phyloP scores from a whole-genome alignment of 2,113 vertebrate genomes.

The Seriola quinqueradiata region DNA sequence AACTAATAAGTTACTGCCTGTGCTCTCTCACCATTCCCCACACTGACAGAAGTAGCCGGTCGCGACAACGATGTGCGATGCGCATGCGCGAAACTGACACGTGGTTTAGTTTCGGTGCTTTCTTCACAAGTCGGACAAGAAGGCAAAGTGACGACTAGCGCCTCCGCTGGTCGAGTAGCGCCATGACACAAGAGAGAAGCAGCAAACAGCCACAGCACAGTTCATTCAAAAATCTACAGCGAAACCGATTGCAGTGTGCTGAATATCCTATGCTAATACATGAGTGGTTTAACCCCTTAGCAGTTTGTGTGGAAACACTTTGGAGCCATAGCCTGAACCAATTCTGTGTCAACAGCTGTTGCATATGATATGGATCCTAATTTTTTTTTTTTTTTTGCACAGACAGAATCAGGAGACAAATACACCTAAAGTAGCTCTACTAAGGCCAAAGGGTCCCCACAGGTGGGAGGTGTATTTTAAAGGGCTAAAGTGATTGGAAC shows the following conservation, averaged over 20 bases:
- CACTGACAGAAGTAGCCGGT: not conserved
- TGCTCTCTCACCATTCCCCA: slow-evolving; percentile 15
- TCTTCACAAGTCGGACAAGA: not conserved
- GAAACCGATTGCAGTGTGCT: not conserved
- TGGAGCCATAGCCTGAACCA: no score
- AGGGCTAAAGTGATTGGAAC: not conserved
- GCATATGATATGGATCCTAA: not conserved
- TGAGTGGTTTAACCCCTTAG: no score
- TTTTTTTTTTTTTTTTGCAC: not conserved
- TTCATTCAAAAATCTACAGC: not conserved
- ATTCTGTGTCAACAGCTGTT: not conserved
- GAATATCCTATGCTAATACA: no score
- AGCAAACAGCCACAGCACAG: not conserved
- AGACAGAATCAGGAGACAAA: not conserved
- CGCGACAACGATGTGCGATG: not conserved
- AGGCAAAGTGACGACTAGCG: not conserved
- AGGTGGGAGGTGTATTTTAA: not conserved
- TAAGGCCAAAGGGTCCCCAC: not conserved
- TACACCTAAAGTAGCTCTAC: not conserved
- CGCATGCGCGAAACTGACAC: slow-evolving; percentile 41
- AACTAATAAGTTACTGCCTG: no score
- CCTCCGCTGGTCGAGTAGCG: slow-evolving; percentile 14
- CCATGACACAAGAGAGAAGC: not conserved
- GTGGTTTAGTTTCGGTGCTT: not conserved
- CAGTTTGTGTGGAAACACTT: no score